A percentile compares a stretch with the other conserved stretches of the same genome.
phyloP scores from a whole-genome alignment of 2,888 invertebrate genomes.

The Nematopogon swammerdamellus region DNA sequence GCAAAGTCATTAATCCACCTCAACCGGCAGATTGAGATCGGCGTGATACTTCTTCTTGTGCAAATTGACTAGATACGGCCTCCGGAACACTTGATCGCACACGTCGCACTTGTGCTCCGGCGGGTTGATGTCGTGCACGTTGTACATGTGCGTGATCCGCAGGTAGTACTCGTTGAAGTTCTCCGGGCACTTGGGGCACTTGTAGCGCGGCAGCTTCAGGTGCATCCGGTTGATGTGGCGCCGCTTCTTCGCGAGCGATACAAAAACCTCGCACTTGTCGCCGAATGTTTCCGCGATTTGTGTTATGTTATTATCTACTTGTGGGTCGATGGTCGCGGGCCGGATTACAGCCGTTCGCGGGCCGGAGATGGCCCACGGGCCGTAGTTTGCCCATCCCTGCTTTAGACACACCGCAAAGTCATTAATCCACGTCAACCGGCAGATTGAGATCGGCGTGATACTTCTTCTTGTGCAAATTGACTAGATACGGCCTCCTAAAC shows the following conservation, averaged over 20 bases:
- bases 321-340: too few species aligned
- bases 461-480: neutral
- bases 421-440: too few species aligned
- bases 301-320: too few species aligned
- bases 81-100: constrained; percentile 13
- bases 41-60: too few species aligned
- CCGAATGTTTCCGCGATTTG: too few species aligned
- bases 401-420: too few species aligned
- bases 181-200: neutral
- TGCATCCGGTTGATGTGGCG: neutral
- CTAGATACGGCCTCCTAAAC: constrained; percentile 8
- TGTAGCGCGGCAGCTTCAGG: neutral
- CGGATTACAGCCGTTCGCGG: too few species aligned
- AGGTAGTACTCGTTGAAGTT: neutral
- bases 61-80: constrained; percentile 1
- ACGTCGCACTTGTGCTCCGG: constrained; percentile 14
- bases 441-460: neutral
- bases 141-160: constrained; percentile 12
- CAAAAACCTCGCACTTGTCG: constrained; percentile 23
- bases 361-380: too few species aligned
- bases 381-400: too few species aligned
- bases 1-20: too few species aligned
- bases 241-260: neutral
- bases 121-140: constrained; percentile 12
- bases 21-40: neutral